Evolutionary conservation across 2,888 invertebrate species (phyloP).

Genomic region (Malthinus flaveolus): DNA sequence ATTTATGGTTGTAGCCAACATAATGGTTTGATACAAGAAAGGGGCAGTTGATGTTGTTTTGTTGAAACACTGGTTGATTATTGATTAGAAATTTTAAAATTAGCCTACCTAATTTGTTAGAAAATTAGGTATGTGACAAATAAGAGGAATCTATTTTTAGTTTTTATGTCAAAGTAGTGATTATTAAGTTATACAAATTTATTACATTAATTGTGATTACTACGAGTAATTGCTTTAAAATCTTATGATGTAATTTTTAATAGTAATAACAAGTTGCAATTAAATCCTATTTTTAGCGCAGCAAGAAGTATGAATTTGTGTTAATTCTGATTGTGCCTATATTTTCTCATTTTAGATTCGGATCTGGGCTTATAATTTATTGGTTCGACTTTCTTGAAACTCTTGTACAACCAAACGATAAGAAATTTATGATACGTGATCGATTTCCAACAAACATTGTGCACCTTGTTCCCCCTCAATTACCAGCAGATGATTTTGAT

Average conservation of each 20-base stretch:
- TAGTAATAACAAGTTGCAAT: background rate
- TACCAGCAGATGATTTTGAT: background rate
- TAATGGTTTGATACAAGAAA: background rate
- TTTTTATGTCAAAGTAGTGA: constrained; percentile 4
- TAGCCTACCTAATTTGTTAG: constrained; percentile 1
- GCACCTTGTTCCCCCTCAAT: constrained; percentile 23
- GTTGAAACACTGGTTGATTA: constrained; percentile 5
- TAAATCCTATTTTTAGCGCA: constrained; percentile 1
- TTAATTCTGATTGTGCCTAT: background rate
- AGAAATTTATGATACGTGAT: constrained; percentile 63
- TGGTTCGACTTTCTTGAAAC: constrained; percentile 88
- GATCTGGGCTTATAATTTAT: constrained; percentile 91
- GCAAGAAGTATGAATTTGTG: constrained; percentile 1
- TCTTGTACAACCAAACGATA: constrained; percentile 56
- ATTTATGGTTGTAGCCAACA: background rate
- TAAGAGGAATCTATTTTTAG: constrained; percentile 16
- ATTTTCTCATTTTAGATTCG: constrained; percentile 65
- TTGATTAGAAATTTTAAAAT: constrained; percentile 11
- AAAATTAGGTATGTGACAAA: constrained; percentile 11
- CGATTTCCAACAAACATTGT: constrained; percentile 64
- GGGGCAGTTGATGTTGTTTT: constrained; percentile 7
- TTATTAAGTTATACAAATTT: constrained; percentile 7
- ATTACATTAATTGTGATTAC: constrained; percentile 12
- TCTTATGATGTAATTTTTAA: constrained; percentile 5
- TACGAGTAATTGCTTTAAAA: background rate